These are phyloP conservation scores for Rotaria socialis DNA, from an alignment of 2,888 invertebrate species.

Conservation along the genomic window DNA sequence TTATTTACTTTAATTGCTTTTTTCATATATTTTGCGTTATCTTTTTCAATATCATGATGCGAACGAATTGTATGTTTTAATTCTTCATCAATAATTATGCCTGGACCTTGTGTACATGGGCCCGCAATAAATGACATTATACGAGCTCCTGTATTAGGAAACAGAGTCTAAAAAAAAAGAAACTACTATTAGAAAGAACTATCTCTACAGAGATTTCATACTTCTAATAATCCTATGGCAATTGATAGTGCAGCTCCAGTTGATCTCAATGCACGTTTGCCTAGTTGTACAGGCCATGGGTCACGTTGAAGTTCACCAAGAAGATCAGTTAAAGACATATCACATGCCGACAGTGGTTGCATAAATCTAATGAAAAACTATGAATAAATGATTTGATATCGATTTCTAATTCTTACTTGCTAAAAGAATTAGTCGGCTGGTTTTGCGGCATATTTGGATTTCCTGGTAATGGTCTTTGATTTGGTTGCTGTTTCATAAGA, in stretches of 20 bases:
- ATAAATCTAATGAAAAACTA: conserved; percentile 68
- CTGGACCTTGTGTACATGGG: conserved; percentile 94
- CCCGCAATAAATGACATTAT: conserved; percentile 96
- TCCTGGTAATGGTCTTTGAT: conserved; percentile 45
- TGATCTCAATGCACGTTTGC: conserved; percentile 84
- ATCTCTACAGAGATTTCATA: not conserved
- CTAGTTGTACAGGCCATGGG: conserved; percentile 90
- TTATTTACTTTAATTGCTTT: conserved; percentile 71
- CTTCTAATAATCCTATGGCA: conserved; percentile 82
- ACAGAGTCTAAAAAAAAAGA: conserved; percentile 69
- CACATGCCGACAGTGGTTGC: conserved; percentile 89
- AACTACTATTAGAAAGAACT: not conserved
- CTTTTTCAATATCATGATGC: conserved; percentile 93
- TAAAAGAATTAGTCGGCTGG: conserved; percentile 47
- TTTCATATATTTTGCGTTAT: conserved; percentile 95
- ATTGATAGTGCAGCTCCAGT: conserved; percentile 92
- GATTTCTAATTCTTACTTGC: not conserved
- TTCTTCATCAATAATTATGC: conserved; percentile 93
- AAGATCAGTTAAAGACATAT: conserved; percentile 88
- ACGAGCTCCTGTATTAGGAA: conserved; percentile 89
- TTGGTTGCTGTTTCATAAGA: conserved; percentile 53
- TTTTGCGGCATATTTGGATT: conserved; percentile 49
- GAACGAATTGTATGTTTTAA: conserved; percentile 92
- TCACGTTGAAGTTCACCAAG: conserved; percentile 81
- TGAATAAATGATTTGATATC: too few species aligned